phyloP scores from a whole-genome alignment of 2,113 vertebrate genomes.

The Acanthochromis polyacanthus region DNA sequence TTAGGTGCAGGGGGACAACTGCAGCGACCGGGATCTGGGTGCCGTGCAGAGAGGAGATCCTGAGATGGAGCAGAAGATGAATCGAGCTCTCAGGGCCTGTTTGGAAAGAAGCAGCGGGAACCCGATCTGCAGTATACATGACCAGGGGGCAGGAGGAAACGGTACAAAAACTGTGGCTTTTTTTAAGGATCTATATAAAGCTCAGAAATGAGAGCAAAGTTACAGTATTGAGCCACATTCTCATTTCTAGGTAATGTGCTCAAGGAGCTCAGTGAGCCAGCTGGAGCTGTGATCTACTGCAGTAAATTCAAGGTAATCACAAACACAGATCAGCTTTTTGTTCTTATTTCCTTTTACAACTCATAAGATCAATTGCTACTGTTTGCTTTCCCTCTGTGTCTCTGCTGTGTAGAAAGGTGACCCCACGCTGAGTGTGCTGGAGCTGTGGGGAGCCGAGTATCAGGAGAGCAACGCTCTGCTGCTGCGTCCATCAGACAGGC shows the following conservation, averaged over 20 bases:
- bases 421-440: constrained; percentile 91
- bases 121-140: constrained; percentile 93
- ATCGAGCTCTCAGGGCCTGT: constrained; percentile 91
- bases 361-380: neutral
- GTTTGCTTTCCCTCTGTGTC: neutral
- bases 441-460: constrained; percentile 96
- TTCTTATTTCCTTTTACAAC: neutral
- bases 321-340: neutral
- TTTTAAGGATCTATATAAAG: neutral
- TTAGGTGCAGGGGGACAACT: constrained; percentile 92
- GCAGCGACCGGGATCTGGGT: constrained; percentile 88
- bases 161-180: constrained; percentile 69
- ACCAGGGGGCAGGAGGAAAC: constrained; percentile 94
- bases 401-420: constrained; percentile 87
- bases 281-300: constrained; percentile 90
- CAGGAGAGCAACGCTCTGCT: constrained; percentile 94
- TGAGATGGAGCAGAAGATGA: constrained; percentile 98
- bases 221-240: neutral
- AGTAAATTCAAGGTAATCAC: constrained; percentile 89
- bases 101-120: constrained; percentile 86
- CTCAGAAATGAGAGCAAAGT: neutral
- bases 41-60: constrained; percentile 94
- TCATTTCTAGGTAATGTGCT: constrained; percentile 90
- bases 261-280: constrained; percentile 92
- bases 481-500: constrained; percentile 77